Evolutionary conservation across 37 sponge, comb jelly and placozoan genomes (phyloP).

Genomic region (Agelas oroides): DNA sequence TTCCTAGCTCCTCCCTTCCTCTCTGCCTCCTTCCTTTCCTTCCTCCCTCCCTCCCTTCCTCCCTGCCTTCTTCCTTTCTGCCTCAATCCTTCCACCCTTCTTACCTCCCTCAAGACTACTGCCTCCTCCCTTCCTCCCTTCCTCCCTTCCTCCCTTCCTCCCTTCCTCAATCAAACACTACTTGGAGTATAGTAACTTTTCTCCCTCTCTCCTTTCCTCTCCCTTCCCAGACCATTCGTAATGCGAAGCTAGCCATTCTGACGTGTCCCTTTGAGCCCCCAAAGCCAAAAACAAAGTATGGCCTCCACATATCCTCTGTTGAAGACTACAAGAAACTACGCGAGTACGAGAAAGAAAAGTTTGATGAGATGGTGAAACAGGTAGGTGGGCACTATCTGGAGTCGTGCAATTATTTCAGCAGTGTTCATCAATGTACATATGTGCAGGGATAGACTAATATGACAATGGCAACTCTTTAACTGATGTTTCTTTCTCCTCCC

Average conservation of each 20-base stretch:
- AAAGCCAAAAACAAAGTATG: slow-evolving; percentile 98
- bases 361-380: slow-evolving; percentile 92
- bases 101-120: no score
- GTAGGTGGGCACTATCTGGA: slow-evolving; percentile 9
- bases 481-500: no score
- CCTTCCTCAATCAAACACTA: no score
- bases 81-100: background rate
- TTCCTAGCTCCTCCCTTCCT: background rate
- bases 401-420: no score
- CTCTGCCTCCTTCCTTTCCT: background rate
- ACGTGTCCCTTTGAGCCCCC: slow-evolving; percentile 99
- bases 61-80: background rate
- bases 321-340: slow-evolving; percentile 93
- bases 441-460: no score
- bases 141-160: no score
- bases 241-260: slow-evolving; percentile 94
- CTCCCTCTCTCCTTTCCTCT: background rate
- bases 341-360: slow-evolving; percentile 93
- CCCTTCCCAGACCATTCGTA: slow-evolving; percentile 60
- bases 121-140: no score
- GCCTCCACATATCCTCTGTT: slow-evolving; percentile 87
- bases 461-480: no score
- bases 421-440: no score
- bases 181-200: no score
- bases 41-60: background rate